phyloP scores from a whole-genome alignment of 1,140 invertebrate species.

The Centruroides vittatus region DNA sequence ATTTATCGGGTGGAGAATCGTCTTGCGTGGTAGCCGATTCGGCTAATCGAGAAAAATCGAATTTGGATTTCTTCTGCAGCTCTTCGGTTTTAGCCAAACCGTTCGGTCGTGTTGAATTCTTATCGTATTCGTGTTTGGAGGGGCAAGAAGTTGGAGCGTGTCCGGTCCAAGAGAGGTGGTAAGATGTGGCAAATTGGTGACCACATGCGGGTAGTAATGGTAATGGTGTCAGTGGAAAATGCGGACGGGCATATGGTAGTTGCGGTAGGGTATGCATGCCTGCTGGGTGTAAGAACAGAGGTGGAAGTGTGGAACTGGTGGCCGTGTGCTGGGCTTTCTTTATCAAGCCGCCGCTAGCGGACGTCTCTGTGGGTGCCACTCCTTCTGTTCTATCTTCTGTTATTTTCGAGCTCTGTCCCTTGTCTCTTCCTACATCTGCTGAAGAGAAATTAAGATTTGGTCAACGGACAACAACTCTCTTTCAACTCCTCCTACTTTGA shows the following conservation, averaged over 20 bases:
- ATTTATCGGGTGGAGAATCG: no score
- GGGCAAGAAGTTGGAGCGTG: neutral
- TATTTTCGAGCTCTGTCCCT: no score
- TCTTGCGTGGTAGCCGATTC: constrained; percentile 20
- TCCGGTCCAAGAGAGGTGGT: constrained; percentile 6
- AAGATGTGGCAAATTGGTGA: constrained; percentile 4
- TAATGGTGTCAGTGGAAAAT: constrained; percentile 10
- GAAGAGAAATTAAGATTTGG: no score
- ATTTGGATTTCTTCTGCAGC: constrained; percentile 8
- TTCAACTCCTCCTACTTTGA: no score
- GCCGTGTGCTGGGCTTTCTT: constrained; percentile 2
- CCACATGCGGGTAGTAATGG: constrained; percentile 9
- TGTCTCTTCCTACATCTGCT: no score
- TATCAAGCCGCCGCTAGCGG: constrained; percentile 1
- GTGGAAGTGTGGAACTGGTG: constrained; percentile 3
- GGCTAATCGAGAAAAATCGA: constrained; percentile 24
- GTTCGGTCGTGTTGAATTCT: no score
- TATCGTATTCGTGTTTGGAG: neutral
- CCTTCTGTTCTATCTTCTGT: no score
- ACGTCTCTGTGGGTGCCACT: neutral
- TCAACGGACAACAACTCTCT: no score
- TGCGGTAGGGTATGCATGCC: constrained; percentile 8
- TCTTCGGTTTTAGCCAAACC: no score
- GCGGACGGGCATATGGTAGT: constrained; percentile 8
- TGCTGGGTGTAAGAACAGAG: constrained; percentile 10